Evolutionary conservation across 2,888 invertebrate species (phyloP), one percentile per base, ranked within the genome.

Genomic region (Bhutanitis thaidina): DNA sequence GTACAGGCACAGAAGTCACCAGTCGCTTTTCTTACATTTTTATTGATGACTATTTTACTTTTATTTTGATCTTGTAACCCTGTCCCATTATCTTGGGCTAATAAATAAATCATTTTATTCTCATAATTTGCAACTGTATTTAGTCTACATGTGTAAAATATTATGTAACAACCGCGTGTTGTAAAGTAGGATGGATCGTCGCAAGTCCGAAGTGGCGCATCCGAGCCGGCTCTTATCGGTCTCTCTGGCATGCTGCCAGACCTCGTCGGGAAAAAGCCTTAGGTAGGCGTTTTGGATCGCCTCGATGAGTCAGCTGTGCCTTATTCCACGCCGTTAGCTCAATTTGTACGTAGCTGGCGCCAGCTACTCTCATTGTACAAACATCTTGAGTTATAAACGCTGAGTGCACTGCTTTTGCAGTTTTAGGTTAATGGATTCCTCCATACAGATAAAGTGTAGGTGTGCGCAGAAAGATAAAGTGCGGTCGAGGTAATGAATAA

Each of bases 211-310:
- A 47, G 53, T 56, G 49, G 37, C 38, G 49, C 45, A 45, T 48
- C 48, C 44, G 53, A 52, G 27, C 49, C 35, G 43, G 37, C 50
- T 49, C 56, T 57, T 53, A 57, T 53, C 47, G 54, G 50, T 54
- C 49, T 52, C 59, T 61, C 64, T 79, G 80, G 80, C 80, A 58
- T 57, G 45, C 49, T 52, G 80, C 80, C 79, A 80, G 67, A 58
- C 64, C 55, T 68, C 68, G 34, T 12, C 7, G 12, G 34, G 67
- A 59, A 64, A 65, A 66, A 65, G 62, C 69, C 67, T 69, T 63
- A 65, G 70, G 58, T 61, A 62, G 54, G 47, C 72, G 67, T 65
- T 71, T 76, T 72, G 69, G 73, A 74, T 74, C 74, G 74, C 69
- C 64, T 69, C 68, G 67, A 67, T 67, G 67, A 65, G 61, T 67